These are phyloP conservation scores for Enteromius argenteus DNA, from an alignment of 2,797 vertebrate species.

Conservation along the genomic window DNA sequence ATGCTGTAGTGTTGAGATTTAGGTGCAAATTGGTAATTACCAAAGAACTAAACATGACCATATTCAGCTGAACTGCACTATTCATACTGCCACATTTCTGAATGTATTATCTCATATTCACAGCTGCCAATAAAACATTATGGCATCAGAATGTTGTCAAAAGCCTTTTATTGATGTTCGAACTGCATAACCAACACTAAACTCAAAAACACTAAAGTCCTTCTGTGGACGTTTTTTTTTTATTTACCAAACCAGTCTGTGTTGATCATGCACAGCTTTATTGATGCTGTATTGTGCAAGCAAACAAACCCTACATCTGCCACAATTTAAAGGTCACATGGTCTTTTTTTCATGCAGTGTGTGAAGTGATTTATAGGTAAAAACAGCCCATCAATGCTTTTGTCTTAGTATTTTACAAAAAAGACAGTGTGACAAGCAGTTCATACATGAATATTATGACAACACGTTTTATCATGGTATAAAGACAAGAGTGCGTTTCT, in stretches of 20 bases:
- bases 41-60: slow-evolving; percentile 47
- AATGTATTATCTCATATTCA: not conserved
- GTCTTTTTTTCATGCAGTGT: not conserved
- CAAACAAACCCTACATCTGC: slow-evolving; percentile 23
- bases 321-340: not conserved
- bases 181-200: not conserved
- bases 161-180: not conserved
- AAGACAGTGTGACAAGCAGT: slow-evolving; percentile 23
- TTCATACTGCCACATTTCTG: slow-evolving; percentile 4
- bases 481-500: slow-evolving; percentile 23
- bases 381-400: not conserved
- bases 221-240: not conserved
- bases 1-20: not conserved
- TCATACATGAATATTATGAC: slow-evolving; percentile 41
- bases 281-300: slow-evolving; percentile 41
- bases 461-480: not conserved
- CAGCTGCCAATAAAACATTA: slow-evolving; percentile 25
- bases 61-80: slow-evolving; percentile 7
- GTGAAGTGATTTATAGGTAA: not conserved
- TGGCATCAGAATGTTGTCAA: not conserved
- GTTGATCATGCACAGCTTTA: slow-evolving; percentile 51
- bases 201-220: not conserved
- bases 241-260: not conserved
- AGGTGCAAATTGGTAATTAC: slow-evolving; percentile 3
- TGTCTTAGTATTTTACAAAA: slow-evolving; percentile 27